These are phyloP conservation scores for Barnardius zonarius DNA, from an alignment of 2,113 vertebrate genomes.

Conservation along the genomic window DNA sequence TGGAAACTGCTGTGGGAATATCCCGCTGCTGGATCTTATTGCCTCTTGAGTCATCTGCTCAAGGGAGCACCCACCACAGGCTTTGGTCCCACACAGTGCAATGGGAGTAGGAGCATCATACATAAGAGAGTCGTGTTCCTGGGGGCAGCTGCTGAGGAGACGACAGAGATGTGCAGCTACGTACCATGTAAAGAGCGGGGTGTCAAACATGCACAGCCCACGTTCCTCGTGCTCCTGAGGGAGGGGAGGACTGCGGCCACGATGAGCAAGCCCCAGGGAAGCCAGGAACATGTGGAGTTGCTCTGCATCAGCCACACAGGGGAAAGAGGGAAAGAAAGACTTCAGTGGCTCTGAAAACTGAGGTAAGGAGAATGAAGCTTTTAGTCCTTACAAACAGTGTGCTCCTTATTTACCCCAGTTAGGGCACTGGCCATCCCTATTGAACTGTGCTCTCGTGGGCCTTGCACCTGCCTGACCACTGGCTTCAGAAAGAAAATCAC, in stretches of 20 bases:
- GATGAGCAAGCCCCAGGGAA: background rate
- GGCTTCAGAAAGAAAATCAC: background rate
- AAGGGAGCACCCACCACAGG: background rate
- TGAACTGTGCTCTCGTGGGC: background rate
- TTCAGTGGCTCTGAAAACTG: background rate
- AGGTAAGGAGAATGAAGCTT: background rate
- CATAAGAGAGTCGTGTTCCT: background rate
- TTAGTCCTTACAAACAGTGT: background rate
- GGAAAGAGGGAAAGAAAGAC: background rate
- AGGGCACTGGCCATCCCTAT: accelerated
- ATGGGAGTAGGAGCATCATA: background rate
- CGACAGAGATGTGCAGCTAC: background rate
- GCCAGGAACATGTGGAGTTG: background rate
- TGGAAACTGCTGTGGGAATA: background rate
- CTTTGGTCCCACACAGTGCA: accelerated
- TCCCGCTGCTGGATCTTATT: background rate
- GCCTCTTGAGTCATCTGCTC: background rate
- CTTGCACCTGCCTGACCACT: accelerated
- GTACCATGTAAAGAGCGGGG: background rate
- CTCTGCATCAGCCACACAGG: background rate
- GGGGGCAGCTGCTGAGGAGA: background rate
- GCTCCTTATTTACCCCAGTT: background rate
- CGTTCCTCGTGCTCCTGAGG: accelerated
- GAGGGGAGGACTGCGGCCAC: accelerated
- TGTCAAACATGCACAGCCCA: background rate